phyloP scores from a whole-genome alignment of 2,113 vertebrate genomes.

The Petrocephalus zakoni region DNA sequence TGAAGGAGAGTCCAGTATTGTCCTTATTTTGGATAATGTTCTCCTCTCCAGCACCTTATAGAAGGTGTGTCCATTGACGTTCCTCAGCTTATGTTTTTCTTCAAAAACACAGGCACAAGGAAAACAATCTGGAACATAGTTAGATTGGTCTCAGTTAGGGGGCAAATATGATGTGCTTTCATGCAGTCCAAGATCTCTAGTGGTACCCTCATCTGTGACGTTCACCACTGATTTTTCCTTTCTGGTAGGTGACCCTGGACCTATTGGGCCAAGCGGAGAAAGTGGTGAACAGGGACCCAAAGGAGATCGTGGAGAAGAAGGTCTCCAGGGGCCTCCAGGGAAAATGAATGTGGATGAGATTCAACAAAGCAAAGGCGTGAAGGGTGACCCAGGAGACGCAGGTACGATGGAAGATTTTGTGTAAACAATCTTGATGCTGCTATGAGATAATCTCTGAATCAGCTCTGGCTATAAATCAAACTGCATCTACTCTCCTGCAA shows the following conservation, averaged over 20 bases:
- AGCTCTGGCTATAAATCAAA: not conserved
- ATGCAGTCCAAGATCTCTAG: not conserved
- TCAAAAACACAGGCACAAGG: no score
- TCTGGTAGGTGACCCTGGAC: slow-evolving; percentile 71
- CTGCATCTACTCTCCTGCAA: not conserved
- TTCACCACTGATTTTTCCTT: not conserved
- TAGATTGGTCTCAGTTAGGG: no score
- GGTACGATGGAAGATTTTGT: slow-evolving; percentile 53
- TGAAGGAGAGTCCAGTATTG: no score
- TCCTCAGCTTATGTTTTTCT: no score
- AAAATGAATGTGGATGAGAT: slow-evolving; percentile 69
- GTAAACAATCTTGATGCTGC: not conserved
- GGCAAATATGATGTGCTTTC: no score
- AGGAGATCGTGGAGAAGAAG: slow-evolving; percentile 80
- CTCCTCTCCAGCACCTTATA: no score
- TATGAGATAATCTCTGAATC: not conserved
- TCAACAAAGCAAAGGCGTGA: slow-evolving; percentile 84
- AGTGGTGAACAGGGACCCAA: slow-evolving; percentile 71
- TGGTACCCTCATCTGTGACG: not conserved
- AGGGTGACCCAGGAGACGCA: slow-evolving; percentile 78
- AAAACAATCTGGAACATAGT: no score
- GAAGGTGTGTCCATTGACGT: no score
- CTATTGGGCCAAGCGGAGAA: slow-evolving; percentile 65
- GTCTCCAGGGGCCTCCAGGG: slow-evolving; percentile 78
- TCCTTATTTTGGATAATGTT: no score